A percentile compares a stretch with the other conserved stretches of the same genome.
Conservation (phyloP, 2,113 vertebrate species). For the Pteronura brasiliensis region DNA sequence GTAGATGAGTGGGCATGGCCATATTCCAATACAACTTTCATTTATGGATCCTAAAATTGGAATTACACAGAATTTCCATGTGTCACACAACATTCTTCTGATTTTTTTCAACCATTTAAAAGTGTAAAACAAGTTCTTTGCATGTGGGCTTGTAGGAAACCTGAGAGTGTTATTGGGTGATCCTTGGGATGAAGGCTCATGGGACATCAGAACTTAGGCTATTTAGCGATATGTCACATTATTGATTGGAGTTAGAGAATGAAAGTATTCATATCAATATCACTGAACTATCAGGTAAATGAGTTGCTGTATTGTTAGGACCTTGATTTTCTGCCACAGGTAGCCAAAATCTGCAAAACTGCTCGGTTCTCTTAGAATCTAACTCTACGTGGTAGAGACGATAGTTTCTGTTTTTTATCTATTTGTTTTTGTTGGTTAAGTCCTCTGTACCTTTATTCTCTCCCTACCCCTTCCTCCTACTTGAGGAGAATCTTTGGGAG, state of each 20-base stretch:
- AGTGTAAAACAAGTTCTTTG: background rate
- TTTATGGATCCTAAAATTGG: background rate
- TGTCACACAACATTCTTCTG: background rate
- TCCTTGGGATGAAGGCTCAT: background rate
- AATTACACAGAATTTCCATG: background rate
- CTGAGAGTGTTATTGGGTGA: background rate
- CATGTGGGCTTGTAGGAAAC: accelerated
- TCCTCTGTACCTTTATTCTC: background rate
- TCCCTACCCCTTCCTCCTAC: background rate
- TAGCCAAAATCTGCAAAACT: background rate
- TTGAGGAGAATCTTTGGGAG: background rate
- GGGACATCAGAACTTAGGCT: background rate
- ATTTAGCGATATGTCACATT: background rate
- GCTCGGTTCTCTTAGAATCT: background rate
- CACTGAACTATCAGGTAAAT: background rate
- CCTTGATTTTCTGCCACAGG: background rate
- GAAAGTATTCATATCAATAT: background rate
- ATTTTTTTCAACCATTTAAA: background rate
- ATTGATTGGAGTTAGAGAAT: background rate
- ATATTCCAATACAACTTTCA: background rate
- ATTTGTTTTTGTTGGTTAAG: background rate
- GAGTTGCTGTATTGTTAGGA: background rate
- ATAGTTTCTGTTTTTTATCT: background rate
- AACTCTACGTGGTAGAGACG: background rate
- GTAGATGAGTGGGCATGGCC: background rate